A percentile compares a stretch with the other conserved stretches of the same genome.
These are phyloP conservation scores for Luehdorfia chinensis DNA, from an alignment of 1,140 invertebrate species.

Conservation along the genomic window DNA sequence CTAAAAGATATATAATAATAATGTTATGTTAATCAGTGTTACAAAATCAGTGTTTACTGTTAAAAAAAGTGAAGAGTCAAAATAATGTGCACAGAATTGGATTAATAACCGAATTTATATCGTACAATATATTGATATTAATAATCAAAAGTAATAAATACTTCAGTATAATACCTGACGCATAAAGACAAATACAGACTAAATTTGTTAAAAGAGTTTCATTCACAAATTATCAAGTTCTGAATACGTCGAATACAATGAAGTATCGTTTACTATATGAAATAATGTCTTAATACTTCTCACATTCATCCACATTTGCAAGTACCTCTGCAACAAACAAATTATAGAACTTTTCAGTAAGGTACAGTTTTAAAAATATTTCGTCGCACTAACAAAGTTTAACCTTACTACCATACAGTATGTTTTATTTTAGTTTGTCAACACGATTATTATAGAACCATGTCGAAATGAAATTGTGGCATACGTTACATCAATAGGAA, in stretches of 20 bases:
- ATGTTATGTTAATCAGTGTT: no score
- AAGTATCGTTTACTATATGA: conserved; percentile 32
- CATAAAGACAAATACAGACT: neutral
- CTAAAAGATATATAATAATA: no score
- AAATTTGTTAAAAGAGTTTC: neutral
- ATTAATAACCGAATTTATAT: no score
- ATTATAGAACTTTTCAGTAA: conserved; percentile 24
- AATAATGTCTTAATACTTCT: conserved; percentile 39
- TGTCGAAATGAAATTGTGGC: conserved; percentile 21
- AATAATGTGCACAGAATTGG: no score
- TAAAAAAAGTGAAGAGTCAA: no score
- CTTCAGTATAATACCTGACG: neutral
- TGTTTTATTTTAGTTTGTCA: no score
- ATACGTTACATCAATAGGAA: conserved; percentile 45
- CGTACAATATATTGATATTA: no score
- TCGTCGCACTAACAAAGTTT: no score
- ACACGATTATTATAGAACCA: conserved; percentile 22
- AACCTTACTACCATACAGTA: no score
- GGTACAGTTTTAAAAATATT: conserved; percentile 24
- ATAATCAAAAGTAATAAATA: no score
- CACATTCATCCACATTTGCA: conserved; percentile 45
- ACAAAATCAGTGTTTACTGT: no score
- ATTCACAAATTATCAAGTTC: neutral
- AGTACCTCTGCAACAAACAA: conserved; percentile 42
- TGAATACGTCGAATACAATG: conserved; percentile 23